phyloP scores from a whole-genome alignment of 2,113 vertebrate species.

The Herpailurus yagouaroundi region DNA sequence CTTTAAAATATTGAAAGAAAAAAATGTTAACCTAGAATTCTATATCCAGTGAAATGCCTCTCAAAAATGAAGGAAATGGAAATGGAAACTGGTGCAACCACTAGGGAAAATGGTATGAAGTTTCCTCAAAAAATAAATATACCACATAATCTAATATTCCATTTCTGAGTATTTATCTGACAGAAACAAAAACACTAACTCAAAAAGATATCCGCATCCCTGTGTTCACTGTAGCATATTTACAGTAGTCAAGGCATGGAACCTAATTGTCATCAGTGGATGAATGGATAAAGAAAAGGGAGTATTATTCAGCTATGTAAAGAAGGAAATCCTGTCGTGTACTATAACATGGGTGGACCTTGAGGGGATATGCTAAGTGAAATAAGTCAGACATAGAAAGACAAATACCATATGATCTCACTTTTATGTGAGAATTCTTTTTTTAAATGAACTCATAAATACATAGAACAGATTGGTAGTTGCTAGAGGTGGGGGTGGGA shows the following conservation, averaged over 20 bases:
- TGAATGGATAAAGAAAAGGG: neutral
- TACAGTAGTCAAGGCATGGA: neutral
- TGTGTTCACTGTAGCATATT: neutral
- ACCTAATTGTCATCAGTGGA: neutral
- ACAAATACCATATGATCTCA: neutral
- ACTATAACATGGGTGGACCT: neutral
- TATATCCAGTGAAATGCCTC: neutral
- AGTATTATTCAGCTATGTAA: neutral
- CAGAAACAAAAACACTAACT: neutral
- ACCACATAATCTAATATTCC: neutral
- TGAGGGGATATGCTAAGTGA: neutral
- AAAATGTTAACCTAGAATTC: neutral
- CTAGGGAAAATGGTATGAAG: neutral
- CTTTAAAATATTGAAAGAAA: neutral
- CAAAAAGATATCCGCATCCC: neutral
- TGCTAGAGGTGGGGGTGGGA: neutral
- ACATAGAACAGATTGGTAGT: neutral
- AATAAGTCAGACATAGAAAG: neutral
- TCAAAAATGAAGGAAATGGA: neutral
- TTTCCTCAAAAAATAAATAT: neutral
- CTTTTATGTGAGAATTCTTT: neutral
- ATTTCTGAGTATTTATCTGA: neutral
- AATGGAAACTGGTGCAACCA: neutral
- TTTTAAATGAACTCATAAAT: neutral
- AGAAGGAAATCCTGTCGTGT: neutral